Evolutionary conservation across 2,113 vertebrate genomes (phyloP), one percentile per base, ranked within the genome.

Genomic region (Centrocercus urophasianus): DNA sequence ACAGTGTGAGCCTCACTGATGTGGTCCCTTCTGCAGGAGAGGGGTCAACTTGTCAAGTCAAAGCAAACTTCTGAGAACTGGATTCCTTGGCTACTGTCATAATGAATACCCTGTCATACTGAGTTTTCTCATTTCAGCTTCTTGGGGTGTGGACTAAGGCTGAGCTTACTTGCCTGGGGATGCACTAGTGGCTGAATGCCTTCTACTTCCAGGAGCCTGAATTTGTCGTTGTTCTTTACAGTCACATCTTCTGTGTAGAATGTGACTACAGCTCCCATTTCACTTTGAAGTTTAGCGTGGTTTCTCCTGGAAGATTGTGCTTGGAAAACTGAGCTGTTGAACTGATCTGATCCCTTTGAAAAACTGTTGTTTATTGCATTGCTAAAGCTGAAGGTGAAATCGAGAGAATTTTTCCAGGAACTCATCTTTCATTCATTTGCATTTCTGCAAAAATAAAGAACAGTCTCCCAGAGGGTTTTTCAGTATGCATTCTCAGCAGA

Each of bases 271-370:
- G 38, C 6, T 67, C 19, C 14, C 24, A 36, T 87, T 92, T 92
- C 4, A 8, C 40, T 93, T 88, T 59, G 43, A 65, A 90, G 38
- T 88, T 81, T 60, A 54, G 19, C 52, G 8, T 90, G 27, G 52
- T 74, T 88, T 84, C 78, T 92, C 57, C 86, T 86, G 32, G 73
- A 88, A 74, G 15, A 88, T 5, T 93, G 90, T 86, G 19, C 52
- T 34, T 78, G 60, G 57, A 84, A 93, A 90, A 81, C 20, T 40
- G 36, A 86, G 30, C 40, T 90, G 73, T 30, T 87, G 70, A 48
- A 48, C 40, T 81, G 81, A 81, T 72, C 65, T n/a, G 52, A 90
- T 27, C 34, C 61, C 9, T 36, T 90, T 57, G 80, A 93, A 90
- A 75, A 43, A 16, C 10, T 5, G 1, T 38, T 89, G 43, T 78